These are phyloP conservation scores for Steinernema scapterisci DNA, from an alignment of 2,888 invertebrate species.

Conservation along the genomic window DNA sequence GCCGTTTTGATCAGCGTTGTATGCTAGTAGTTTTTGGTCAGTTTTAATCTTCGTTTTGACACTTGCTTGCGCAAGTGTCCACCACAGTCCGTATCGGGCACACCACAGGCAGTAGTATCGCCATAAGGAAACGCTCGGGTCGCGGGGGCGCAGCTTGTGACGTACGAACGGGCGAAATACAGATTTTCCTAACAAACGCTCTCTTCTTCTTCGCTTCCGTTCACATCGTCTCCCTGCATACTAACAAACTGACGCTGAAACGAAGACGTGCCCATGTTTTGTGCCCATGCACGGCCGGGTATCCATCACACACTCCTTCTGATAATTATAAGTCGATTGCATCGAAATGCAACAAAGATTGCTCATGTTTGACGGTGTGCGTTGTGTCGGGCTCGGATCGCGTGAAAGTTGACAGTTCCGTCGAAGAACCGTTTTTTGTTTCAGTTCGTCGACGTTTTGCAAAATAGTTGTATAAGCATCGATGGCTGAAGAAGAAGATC, in stretches of 20 bases:
- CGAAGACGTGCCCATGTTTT: too few relatives aligned
- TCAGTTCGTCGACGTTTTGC: constrained; percentile 20
- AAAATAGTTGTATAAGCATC: constrained; percentile 13
- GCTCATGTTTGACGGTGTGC: too few relatives aligned
- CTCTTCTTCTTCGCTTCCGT: background rate
- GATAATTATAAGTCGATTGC: too few relatives aligned
- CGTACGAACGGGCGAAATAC: background rate
- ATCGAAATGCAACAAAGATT: too few relatives aligned
- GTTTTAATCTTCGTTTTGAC: background rate
- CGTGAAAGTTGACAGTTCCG: background rate
- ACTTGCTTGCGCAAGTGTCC: constrained; percentile 3
- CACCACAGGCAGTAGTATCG: background rate
- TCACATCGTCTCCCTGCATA: too few relatives aligned
- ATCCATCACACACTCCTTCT: too few relatives aligned
- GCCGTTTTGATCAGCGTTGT: constrained; percentile 11
- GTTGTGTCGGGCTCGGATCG: too few relatives aligned
- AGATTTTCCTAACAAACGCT: background rate
- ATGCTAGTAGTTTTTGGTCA: background rate
- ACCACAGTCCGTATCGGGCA: constrained; percentile 4
- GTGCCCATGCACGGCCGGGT: too few relatives aligned
- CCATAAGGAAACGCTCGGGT: too few relatives aligned
- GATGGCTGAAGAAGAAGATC: constrained; percentile 31
- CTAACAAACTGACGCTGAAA: too few relatives aligned
- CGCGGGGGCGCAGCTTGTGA: background rate
- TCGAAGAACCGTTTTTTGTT: background rate